phyloP scores from a whole-genome alignment of 1,140 invertebrate species.

The Ceratosolen fusciceps region DNA sequence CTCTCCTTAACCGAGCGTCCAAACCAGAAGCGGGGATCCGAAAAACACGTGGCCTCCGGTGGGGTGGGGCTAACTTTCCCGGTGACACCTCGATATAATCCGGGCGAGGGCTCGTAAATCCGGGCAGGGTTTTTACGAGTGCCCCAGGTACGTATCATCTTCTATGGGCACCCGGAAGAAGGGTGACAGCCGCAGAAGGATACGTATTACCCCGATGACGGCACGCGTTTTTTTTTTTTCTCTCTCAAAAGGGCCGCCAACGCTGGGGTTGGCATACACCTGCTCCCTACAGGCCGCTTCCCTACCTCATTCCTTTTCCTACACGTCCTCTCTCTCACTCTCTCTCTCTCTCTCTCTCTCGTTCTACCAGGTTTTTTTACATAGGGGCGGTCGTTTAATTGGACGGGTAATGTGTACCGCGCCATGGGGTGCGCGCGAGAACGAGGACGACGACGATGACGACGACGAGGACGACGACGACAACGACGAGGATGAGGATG shows the following conservation, averaged over 20 bases:
- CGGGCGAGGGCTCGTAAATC: slow-evolving; percentile 59
- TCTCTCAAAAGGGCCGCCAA: slow-evolving; percentile 34
- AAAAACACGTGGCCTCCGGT: too few relatives aligned
- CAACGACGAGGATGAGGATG: too few relatives aligned
- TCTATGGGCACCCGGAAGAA: slow-evolving; percentile 50
- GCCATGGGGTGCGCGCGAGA: slow-evolving; percentile 43
- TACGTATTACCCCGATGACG: slow-evolving; percentile 21
- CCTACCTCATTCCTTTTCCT: not conserved
- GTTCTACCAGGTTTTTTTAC: slow-evolving; percentile 47
- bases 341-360: slow-evolving; percentile 12
- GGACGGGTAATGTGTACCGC: slow-evolving; percentile 55
- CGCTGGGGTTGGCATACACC: slow-evolving; percentile 3
- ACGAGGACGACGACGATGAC: too few relatives aligned
- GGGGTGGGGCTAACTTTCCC: not conserved
- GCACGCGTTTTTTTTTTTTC: slow-evolving; percentile 50
- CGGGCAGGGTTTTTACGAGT: slow-evolving; percentile 55
- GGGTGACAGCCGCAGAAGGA: slow-evolving; percentile 54
- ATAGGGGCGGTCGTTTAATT: slow-evolving; percentile 59
- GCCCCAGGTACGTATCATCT: slow-evolving; percentile 45
- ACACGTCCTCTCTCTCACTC: slow-evolving; percentile 26
- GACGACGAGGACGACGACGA: too few relatives aligned
- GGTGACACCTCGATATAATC: slow-evolving; percentile 25
- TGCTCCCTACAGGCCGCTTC: slow-evolving; percentile 21
- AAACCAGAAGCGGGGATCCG: not conserved
- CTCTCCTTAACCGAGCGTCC: too few relatives aligned